phyloP scores from a whole-genome alignment of 2,888 invertebrate genomes.

The Koerneria pararmatus region DNA sequence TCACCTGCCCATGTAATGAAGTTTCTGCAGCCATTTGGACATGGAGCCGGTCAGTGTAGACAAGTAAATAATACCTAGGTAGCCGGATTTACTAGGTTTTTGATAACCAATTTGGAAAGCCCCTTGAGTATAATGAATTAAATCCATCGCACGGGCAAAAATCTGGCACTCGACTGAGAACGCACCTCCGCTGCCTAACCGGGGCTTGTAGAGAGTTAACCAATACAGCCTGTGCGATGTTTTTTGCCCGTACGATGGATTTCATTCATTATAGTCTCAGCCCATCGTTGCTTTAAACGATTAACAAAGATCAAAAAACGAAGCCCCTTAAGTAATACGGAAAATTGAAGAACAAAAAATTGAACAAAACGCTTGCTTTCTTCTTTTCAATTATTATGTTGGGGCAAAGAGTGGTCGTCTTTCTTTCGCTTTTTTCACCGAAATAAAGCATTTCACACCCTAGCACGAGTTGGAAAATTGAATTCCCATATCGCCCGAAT shows the following conservation, averaged over 20 bases:
- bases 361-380: neutral
- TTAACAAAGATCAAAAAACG: too few relatives aligned
- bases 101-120: neutral
- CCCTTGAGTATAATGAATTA: neutral
- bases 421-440: too few relatives aligned
- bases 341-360: neutral
- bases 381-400: neutral
- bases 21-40: conserved; percentile 35
- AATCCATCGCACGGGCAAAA: too few relatives aligned
- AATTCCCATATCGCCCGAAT: too few relatives aligned
- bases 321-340: neutral
- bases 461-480: too few relatives aligned
- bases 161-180: too few relatives aligned
- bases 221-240: neutral
- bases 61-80: conserved; percentile 41
- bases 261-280: too few relatives aligned
- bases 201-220: too few relatives aligned
- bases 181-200: too few relatives aligned
- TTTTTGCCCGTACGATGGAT: too few relatives aligned
- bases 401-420: neutral
- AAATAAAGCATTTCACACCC: too few relatives aligned
- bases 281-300: too few relatives aligned
- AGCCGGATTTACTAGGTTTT: neutral
- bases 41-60: conserved; percentile 40
- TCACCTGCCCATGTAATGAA: conserved; percentile 32